phyloP scores from a whole-genome alignment of 2,797 vertebrate species.

The Phaenicophaeus curvirostris region DNA sequence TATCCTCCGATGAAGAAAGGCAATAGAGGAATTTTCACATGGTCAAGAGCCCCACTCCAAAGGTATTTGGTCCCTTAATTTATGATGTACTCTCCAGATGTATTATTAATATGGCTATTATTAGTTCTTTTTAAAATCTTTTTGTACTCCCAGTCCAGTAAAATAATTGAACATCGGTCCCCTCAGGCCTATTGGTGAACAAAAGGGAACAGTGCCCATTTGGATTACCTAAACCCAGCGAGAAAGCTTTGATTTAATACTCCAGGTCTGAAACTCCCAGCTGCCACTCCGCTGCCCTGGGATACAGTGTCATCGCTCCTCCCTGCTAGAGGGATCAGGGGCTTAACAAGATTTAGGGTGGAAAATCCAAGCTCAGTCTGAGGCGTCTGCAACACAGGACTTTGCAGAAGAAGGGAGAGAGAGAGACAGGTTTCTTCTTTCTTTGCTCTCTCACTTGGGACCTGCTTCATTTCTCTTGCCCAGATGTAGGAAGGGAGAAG shows the following conservation, averaged over 20 bases:
- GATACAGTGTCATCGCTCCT: constrained; percentile 8
- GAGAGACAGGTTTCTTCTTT: background rate
- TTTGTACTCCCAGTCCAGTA: background rate
- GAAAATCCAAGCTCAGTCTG: constrained; percentile 55
- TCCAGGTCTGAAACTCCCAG: background rate
- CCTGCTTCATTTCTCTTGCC: background rate
- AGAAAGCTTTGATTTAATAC: constrained; percentile 13
- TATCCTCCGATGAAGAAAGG: background rate
- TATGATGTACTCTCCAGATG: constrained; percentile 14
- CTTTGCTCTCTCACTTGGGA: background rate
- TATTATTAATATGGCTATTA: constrained; percentile 37
- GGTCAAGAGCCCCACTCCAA: constrained; percentile 9
- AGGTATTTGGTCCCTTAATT: constrained; percentile 15
- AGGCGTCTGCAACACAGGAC: constrained; percentile 23
- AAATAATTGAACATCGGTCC: background rate
- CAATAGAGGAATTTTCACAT: constrained; percentile 13
- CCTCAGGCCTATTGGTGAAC: constrained; percentile 8
- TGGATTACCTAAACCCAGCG: constrained; percentile 14
- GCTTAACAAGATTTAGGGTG: constrained; percentile 45
- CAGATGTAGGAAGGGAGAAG: background rate
- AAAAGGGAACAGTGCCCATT: constrained; percentile 38
- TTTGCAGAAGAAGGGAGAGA: background rate
- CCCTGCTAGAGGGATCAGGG: background rate
- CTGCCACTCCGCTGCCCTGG: background rate
- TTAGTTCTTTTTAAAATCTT: background rate